Base-by-base conservation (phyloP, 2,797 vertebrate species). In the Epinephelus awoara region DNA sequence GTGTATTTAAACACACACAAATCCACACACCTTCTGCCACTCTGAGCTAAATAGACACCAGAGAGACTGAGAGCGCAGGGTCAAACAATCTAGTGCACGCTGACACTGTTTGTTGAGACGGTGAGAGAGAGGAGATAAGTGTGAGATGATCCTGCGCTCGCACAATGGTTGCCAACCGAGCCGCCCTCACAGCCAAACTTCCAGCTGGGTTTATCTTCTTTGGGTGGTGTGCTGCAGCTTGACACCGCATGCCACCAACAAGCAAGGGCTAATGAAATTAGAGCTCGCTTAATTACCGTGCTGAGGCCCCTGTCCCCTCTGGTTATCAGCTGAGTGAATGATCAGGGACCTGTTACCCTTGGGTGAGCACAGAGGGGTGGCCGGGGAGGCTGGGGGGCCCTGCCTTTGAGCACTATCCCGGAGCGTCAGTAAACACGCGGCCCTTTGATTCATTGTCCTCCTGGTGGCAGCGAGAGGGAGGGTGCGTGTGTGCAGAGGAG, bases 361-460 rank as follows among this genome's bases (percentile, higher is more conserved):
- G 85, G 87, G 83, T 82, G 89, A 89, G 77, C 75, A 17, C 69
- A 72, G 85, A 87, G 81, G 77, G 88, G 81, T 67, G 84, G 61
- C 80, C 63, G 1, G 44, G 70, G 62, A 74, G 79, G 79, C 78
- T 40, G 80, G 73, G 80, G 54, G 79, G 69, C 83, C 62, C 77
- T 75, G 85, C 75, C 88, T 91, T 93, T 93, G 87, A 93, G 86
- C 86, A 4, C 84, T 71, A 82, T 77, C 87, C 90, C 84, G 42
- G 86, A 87, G 89, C 92, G 82, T 93, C 85, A 18, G 93, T 89
- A 94, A 93, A 95, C 92, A 94, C 76, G 66, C 80, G 72, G 86
- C 80, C n/a, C 93, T 96, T 95, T 95, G 95, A 96, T 94, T 95
- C 90, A 95, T 96, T 96, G 94, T 95, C 82, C 75, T 74, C 67